Conservation (phyloP, 2,113 vertebrate species). For the Myotis davidii region DNA sequence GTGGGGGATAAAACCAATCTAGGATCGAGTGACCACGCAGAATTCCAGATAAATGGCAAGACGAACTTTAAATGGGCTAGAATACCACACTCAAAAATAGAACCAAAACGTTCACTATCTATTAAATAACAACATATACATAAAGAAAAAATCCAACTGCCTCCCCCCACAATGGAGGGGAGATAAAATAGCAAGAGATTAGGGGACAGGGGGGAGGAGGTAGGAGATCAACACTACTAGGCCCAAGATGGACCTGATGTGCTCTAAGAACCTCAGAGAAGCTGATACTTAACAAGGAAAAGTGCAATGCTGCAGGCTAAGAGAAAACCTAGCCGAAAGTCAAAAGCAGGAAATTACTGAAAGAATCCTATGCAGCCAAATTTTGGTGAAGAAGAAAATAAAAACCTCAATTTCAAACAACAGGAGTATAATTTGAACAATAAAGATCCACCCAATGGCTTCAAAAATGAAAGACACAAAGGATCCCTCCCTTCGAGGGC, state of each 20-base stretch:
- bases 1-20: neutral
- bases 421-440: neutral
- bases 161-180: neutral
- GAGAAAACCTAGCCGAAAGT: neutral
- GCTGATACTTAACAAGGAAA: neutral
- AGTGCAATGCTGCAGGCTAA: neutral
- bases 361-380: neutral
- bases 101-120: neutral
- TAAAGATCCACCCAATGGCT: neutral
- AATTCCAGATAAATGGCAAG: neutral
- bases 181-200: neutral
- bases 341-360: neutral
- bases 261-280: neutral
- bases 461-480: neutral
- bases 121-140: neutral
- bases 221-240: neutral
- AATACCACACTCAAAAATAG: neutral
- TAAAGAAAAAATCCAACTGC: neutral
- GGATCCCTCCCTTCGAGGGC: neutral
- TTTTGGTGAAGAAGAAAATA: neutral
- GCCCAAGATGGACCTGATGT: neutral
- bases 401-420: conserved; percentile 48
- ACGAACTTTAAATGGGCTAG: neutral
- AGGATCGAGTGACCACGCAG: neutral
- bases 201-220: too few species aligned